Evolutionary conservation across 1,140 invertebrate species (phyloP).

Genomic region (Globodera rostochiensis): DNA sequence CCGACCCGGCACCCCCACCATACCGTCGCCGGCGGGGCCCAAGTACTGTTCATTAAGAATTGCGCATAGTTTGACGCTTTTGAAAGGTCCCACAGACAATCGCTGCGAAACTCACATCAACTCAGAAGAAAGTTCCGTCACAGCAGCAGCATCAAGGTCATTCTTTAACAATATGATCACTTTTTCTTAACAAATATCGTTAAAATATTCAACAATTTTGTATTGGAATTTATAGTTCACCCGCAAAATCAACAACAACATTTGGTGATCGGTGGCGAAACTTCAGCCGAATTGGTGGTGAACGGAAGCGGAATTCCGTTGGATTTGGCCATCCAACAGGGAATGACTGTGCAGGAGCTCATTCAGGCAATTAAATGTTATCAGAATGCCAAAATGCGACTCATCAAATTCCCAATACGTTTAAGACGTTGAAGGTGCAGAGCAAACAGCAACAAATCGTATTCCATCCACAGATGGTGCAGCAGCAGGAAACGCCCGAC

Average conservation of each 20-base stretch:
- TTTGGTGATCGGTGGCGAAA: background rate
- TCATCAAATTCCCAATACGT: background rate
- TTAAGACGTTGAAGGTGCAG: conserved; percentile 26
- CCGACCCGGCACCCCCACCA: no score
- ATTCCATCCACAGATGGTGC: background rate
- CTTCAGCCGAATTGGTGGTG: conserved; percentile 1
- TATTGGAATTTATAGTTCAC: background rate
- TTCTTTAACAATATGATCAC: background rate
- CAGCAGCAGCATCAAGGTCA: conserved; percentile 17
- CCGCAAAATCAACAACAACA: conserved; percentile 18
- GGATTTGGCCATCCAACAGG: conserved; percentile 26
- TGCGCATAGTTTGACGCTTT: no score
- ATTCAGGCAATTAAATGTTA: conserved; percentile 12
- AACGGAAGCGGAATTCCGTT: conserved; percentile 18
- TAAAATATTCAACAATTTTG: no score
- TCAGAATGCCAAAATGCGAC: no score
- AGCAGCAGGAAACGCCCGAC: conserved; percentile 27
- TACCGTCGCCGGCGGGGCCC: no score
- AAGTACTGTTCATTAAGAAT: no score
- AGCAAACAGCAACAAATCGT: conserved; percentile 10
- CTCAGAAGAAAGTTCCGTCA: background rate
- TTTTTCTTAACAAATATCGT: no score
- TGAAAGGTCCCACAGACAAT: background rate
- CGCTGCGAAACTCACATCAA: background rate
- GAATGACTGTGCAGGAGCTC: conserved; percentile 24